Percentiles rank a stretch among this genome's conserved stretches.
phyloP scores from a whole-genome alignment of 2,888 invertebrate species.

The Malthinus seriepunctatus region DNA sequence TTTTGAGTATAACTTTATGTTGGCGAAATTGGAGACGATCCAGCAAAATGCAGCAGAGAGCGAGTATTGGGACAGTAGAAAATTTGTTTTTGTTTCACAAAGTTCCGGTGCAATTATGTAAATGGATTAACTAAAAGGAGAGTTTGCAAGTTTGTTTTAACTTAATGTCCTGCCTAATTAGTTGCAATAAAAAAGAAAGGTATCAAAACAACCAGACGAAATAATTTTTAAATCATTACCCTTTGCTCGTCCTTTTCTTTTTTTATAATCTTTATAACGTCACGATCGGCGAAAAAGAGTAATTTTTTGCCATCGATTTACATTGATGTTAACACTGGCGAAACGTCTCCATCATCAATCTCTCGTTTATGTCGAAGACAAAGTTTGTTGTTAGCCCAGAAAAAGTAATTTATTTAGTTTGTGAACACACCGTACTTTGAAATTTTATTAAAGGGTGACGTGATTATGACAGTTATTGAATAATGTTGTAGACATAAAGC shows the following conservation, averaged over 20 bases:
- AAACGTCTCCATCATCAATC: conserved; percentile 24
- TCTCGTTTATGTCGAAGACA: conserved; percentile 18
- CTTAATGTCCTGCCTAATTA: background rate
- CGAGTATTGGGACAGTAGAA: background rate
- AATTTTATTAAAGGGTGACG: conserved; percentile 7
- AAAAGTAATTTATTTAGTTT: conserved; percentile 21
- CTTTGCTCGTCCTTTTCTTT: no score
- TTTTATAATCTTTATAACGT: no score
- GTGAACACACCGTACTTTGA: conserved; percentile 1
- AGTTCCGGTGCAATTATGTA: conserved; percentile 12
- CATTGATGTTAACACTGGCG: conserved; percentile 22
- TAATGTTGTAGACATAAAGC: background rate
- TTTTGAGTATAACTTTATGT: no score
- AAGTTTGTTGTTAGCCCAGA: conserved; percentile 20
- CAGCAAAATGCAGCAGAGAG: no score
- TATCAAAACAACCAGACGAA: background rate
- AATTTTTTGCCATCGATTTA: conserved; percentile 9
- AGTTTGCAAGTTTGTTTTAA: conserved; percentile 5
- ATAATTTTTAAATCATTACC: background rate
- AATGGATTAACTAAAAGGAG: conserved; percentile 8
- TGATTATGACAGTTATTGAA: conserved; percentile 3
- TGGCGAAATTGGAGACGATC: no score
- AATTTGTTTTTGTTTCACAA: conserved; percentile 3
- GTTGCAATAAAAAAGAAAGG: background rate
- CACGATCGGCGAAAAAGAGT: background rate